Evolutionary conservation across 2,888 invertebrate genomes (phyloP).

Genomic region (Drosophila parthenogenetica): DNA sequence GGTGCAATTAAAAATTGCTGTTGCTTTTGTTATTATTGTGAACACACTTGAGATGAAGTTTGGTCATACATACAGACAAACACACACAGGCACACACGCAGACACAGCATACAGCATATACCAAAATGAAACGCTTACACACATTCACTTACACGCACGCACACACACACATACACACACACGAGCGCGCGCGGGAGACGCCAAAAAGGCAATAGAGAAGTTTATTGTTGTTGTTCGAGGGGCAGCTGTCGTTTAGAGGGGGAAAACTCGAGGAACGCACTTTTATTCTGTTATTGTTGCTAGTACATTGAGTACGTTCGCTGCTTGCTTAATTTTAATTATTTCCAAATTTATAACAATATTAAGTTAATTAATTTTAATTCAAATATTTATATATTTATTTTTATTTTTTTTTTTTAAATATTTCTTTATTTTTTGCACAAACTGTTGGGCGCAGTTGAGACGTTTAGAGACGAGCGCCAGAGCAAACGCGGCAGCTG

Average conservation of each 20-base stretch:
- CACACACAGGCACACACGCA: constrained; percentile 36
- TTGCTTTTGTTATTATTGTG: constrained; percentile 48
- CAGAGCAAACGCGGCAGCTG: constrained; percentile 76
- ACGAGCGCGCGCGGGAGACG: constrained; percentile 57
- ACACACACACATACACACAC: constrained; percentile 44
- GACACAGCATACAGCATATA: constrained; percentile 21
- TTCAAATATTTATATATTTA: constrained; percentile 20
- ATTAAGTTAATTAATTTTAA: constrained; percentile 3
- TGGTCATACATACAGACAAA: constrained; percentile 35
- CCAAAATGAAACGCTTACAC: constrained; percentile 6
- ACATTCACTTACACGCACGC: constrained; percentile 12
- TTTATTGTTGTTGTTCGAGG: constrained; percentile 46
- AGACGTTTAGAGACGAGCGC: constrained; percentile 56
- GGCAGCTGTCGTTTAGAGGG: constrained; percentile 25
- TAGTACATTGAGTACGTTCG: constrained; percentile 9
- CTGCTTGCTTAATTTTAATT: constrained; percentile 7
- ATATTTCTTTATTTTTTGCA: constrained; percentile 50
- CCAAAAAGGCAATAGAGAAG: constrained; percentile 58
- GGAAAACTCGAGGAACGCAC: constrained; percentile 17
- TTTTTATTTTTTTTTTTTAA: constrained; percentile 22
- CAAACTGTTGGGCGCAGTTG: constrained; percentile 65
- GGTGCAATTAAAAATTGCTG: constrained; percentile 35
- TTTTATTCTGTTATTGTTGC: constrained; percentile 16
- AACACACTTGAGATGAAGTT: constrained; percentile 65
- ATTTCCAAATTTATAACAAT: background rate